A percentile compares a stretch with the other conserved stretches of the same genome.
phyloP scores from a whole-genome alignment of 2,113 vertebrate genomes.

The Lipotes vexillifer region DNA sequence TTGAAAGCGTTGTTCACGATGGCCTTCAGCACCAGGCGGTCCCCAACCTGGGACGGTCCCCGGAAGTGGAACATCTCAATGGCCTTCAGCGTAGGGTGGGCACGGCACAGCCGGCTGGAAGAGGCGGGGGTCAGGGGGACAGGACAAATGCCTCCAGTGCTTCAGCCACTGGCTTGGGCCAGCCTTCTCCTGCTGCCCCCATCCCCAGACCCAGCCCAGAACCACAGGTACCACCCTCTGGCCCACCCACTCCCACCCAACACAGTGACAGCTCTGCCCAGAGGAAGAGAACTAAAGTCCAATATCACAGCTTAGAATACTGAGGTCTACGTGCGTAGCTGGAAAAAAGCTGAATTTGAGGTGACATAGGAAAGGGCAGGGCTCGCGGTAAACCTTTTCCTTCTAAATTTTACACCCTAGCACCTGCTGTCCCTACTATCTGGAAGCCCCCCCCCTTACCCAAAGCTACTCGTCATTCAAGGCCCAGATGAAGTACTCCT shows the following conservation, averaged over 20 bases:
- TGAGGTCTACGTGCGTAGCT: not conserved
- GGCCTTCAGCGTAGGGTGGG: constrained; percentile 89
- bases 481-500: not conserved
- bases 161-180: not conserved
- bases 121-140: fast-evolving
- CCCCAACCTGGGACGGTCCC: constrained; percentile 94
- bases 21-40: constrained; percentile 93
- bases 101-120: constrained; percentile 90
- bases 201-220: not conserved
- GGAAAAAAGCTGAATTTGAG: not conserved
- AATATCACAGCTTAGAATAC: not conserved
- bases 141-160: not conserved
- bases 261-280: not conserved
- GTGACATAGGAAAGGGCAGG: not conserved
- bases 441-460: not conserved
- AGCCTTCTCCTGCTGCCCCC: not conserved
- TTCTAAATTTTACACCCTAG: not conserved
- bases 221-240: not conserved
- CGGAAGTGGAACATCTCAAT: constrained; percentile 99
- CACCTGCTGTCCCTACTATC: not conserved
- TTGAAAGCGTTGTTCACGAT: constrained; percentile 98
- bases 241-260: not conserved
- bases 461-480: not conserved
- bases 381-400: not conserved
- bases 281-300: not conserved